phyloP scores from a whole-genome alignment of 2,113 vertebrate genomes.

The Hylia prasina region DNA sequence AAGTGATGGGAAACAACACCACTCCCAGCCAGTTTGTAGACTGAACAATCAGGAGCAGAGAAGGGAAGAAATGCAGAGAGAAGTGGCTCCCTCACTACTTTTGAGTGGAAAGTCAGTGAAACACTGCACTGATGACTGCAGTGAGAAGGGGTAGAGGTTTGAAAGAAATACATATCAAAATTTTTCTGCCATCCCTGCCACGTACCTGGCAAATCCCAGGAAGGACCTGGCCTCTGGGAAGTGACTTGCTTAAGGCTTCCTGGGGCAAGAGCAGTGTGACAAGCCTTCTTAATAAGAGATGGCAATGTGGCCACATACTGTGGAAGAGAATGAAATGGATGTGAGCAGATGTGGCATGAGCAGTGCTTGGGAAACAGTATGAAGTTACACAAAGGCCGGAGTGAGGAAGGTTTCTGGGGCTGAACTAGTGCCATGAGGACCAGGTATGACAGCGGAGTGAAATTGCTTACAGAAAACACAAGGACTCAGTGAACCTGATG shows the following conservation, averaged over 20 bases:
- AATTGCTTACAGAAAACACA: not conserved
- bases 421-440: not conserved
- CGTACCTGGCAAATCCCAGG: not conserved
- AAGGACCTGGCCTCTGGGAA: not conserved
- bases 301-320: accelerated
- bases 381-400: not conserved
- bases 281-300: not conserved
- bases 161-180: not conserved
- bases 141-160: not conserved
- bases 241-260: not conserved
- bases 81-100: not conserved
- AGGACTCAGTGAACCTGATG: not conserved
- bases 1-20: not conserved
- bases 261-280: not conserved
- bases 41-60: not conserved
- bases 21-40: not conserved
- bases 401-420: not conserved
- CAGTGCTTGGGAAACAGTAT: accelerated
- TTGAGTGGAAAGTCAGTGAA: not conserved
- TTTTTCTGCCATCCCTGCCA: not conserved
- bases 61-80: not conserved
- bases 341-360: not conserved
- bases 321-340: not conserved
- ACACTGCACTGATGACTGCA: not conserved
- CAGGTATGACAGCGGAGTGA: accelerated